Evolutionary conservation across 1,140 invertebrate genomes (phyloP).

Genomic region (Diabrotica undecimpunctata): DNA sequence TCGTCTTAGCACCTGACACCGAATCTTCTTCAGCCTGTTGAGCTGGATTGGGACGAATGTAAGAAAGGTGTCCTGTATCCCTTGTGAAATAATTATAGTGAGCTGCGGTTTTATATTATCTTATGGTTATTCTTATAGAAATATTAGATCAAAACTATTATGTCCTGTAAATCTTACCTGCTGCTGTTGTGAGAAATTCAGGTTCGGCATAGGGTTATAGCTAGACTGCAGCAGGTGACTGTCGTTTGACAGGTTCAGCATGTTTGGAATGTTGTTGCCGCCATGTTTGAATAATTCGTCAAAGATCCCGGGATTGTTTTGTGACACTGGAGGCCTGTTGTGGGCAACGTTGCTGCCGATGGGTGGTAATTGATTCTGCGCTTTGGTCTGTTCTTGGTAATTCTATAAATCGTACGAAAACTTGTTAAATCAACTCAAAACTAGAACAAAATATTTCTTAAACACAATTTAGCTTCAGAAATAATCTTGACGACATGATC

Average conservation of each 20-base stretch:
- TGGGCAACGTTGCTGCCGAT: conserved; percentile 41
- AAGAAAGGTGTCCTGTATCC: no score
- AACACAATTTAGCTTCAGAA: no score
- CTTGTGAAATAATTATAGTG: no score
- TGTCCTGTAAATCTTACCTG: conserved; percentile 15
- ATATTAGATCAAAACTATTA: neutral
- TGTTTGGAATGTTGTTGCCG: conserved; percentile 41
- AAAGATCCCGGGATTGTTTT: conserved; percentile 32
- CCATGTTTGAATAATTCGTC: conserved; percentile 37
- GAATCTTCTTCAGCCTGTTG: no score
- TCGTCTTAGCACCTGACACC: no score
- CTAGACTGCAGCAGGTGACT: conserved; percentile 39
- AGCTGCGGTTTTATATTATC: no score
- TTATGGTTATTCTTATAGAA: no score
- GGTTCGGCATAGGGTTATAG: conserved; percentile 44
- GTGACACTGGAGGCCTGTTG: conserved; percentile 30
- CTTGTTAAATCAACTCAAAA: neutral
- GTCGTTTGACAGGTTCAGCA: conserved; percentile 50
- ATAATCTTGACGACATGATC: no score
- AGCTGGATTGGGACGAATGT: no score
- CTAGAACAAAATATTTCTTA: conserved; percentile 6
- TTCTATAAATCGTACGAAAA: conserved; percentile 5
- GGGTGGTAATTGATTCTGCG: conserved; percentile 37
- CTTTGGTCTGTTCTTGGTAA: conserved; percentile 38
- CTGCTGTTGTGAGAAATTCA: conserved; percentile 50